Evolutionary conservation across 2,888 invertebrate species (phyloP).

Genomic region (Laothoe populi): DNA sequence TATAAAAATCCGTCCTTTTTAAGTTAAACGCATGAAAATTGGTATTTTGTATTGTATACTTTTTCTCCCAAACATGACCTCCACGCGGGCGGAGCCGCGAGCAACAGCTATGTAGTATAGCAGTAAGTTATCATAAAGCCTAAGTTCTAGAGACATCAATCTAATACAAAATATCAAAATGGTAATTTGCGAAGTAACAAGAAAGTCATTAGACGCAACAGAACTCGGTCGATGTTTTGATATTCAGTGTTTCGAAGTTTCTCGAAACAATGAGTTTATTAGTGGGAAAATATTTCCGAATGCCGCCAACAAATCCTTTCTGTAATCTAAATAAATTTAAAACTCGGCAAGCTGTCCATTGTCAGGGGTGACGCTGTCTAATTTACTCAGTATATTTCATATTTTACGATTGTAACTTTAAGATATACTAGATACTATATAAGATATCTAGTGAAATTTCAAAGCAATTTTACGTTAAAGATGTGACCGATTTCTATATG

Average conservation of each 20-base stretch:
- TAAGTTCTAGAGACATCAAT: background rate
- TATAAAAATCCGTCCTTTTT: too few species aligned
- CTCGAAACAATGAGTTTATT: conserved; percentile 52
- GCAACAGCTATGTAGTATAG: too few species aligned
- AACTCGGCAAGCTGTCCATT: conserved; percentile 34
- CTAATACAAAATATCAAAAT: conserved; percentile 32
- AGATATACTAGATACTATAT: too few species aligned
- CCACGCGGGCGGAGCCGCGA: too few species aligned
- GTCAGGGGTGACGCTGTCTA: conserved; percentile 5
- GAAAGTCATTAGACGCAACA: conserved; percentile 41
- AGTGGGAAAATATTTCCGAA: conserved; percentile 41
- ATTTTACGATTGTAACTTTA: too few species aligned
- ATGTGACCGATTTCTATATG: too few species aligned
- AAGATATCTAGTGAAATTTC: too few species aligned
- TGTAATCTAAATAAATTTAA: conserved; percentile 59
- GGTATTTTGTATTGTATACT: too few species aligned
- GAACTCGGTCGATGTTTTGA: conserved; percentile 45
- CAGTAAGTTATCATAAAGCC: too few species aligned
- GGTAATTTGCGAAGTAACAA: conserved; percentile 31
- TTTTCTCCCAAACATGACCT: too few species aligned
- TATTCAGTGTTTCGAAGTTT: conserved; percentile 46
- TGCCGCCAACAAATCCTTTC: conserved; percentile 43
- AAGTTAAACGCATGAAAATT: too few species aligned
- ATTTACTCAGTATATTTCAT: background rate
- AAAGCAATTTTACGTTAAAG: too few species aligned